Percentiles rank a stretch among this genome's conserved stretches.
These are phyloP conservation scores for Nasonia giraulti DNA, from an alignment of 1,140 invertebrate species.

Conservation along the genomic window DNA sequence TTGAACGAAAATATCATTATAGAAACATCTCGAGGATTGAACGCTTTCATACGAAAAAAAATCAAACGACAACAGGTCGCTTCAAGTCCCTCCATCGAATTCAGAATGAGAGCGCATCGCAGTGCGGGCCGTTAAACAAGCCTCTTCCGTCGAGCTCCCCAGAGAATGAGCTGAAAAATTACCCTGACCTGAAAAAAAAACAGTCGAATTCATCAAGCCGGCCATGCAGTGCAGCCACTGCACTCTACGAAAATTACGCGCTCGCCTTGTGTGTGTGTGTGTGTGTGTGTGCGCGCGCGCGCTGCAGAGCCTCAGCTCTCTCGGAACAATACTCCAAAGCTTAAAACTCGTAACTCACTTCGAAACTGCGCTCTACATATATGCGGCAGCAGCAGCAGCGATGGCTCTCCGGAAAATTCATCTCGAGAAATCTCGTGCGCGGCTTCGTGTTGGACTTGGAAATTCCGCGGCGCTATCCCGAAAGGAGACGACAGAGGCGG, in stretches of 20 bases:
- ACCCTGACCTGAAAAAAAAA: neutral
- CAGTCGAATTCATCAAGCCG: constrained; percentile 29
- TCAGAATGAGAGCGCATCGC: too few relatives aligned
- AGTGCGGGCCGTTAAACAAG: too few relatives aligned
- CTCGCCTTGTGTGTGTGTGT: neutral
- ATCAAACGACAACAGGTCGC: too few relatives aligned
- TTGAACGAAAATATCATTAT: too few relatives aligned
- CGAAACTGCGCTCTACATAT: constrained; percentile 6
- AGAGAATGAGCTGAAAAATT: neutral
- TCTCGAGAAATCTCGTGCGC: constrained; percentile 3
- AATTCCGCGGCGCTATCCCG: neutral
- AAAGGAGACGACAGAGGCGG: neutral
- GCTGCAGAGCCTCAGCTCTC: neutral
- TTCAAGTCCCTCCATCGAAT: too few relatives aligned
- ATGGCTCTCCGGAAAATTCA: neutral
- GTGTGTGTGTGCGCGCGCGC: neutral
- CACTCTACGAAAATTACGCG: neutral
- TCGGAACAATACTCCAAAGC: constrained; percentile 26
- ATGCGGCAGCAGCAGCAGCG: neutral
- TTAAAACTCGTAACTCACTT: constrained; percentile 27
- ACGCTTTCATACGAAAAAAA: too few relatives aligned
- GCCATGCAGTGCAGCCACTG: neutral
- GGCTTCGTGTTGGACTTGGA: neutral
- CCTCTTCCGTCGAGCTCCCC: neutral
- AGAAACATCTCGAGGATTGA: too few relatives aligned